Evolutionary conservation across 2,797 vertebrate genomes (phyloP).

Genomic region (Synanceia verrucosa): DNA sequence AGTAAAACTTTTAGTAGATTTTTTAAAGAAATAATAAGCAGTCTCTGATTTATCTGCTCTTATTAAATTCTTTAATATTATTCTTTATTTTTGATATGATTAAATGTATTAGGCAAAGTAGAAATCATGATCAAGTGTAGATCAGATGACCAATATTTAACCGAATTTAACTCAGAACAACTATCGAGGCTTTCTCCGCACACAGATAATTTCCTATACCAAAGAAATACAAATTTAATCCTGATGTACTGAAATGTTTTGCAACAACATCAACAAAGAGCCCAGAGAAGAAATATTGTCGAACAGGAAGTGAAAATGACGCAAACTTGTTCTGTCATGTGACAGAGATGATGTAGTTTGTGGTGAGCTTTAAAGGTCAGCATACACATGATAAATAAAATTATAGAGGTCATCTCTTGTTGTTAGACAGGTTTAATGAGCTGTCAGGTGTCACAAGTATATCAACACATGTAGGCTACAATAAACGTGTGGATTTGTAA

Average conservation of each 20-base stretch:
- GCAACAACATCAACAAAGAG: neutral
- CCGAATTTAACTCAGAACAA: no score
- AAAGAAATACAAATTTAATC: neutral
- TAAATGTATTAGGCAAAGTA: neutral
- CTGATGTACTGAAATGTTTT: neutral
- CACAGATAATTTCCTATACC: neutral
- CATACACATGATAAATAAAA: no score
- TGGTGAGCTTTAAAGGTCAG: no score
- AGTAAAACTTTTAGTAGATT: neutral
- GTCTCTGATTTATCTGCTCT: neutral
- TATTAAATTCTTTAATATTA: neutral
- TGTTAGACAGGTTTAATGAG: no score
- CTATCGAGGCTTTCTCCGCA: neutral
- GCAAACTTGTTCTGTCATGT: neutral
- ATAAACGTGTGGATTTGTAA: no score
- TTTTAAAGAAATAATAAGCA: neutral
- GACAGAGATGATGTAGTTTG: constrained; percentile 14
- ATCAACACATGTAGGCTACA: no score
- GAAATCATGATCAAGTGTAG: neutral
- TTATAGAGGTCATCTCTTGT: no score
- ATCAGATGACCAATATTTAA: no score
- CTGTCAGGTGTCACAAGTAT: no score
- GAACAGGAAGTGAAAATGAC: neutral
- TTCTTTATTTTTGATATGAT: neutral
- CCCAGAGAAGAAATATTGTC: neutral